Percentiles rank a stretch among this genome's conserved stretches.
Evolutionary conservation across 2,113 vertebrate species (phyloP).

Genomic region (Andinoacara biseriatus): DNA sequence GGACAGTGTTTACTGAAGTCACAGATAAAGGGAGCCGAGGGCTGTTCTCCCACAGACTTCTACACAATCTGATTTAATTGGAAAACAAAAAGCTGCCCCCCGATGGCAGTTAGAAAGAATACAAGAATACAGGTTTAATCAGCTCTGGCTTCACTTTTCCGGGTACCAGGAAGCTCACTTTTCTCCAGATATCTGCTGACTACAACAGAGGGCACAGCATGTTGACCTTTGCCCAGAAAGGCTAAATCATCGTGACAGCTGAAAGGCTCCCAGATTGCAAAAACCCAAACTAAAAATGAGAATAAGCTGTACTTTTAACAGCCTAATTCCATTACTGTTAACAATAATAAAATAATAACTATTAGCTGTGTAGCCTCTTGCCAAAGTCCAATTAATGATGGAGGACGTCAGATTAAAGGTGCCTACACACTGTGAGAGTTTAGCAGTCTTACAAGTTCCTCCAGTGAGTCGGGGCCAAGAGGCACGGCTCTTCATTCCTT

Average conservation of each 20-base stretch:
- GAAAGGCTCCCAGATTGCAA: not conserved
- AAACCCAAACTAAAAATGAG: not conserved
- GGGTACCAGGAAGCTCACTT: not conserved
- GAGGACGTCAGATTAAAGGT: not conserved
- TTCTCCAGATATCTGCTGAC: not conserved
- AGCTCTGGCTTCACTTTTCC: not conserved
- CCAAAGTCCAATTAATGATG: not conserved
- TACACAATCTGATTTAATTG: not conserved
- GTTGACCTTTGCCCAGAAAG: too few species aligned
- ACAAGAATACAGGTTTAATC: not conserved
- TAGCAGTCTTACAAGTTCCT: not conserved
- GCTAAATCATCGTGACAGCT: not conserved
- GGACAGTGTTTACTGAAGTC: not conserved
- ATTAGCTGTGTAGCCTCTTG: not conserved
- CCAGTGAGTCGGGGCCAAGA: not conserved
- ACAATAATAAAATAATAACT: not conserved
- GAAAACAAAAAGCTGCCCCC: not conserved
- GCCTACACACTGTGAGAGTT: not conserved
- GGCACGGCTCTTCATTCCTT: not conserved
- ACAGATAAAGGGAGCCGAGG: not conserved
- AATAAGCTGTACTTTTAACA: not conserved
- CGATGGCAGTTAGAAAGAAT: not conserved
- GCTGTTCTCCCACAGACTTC: accelerated
- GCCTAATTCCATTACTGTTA: not conserved
- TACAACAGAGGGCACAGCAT: too few species aligned